These are phyloP conservation scores for Vimba vimba DNA, from an alignment of 2,113 vertebrate genomes.

Conservation along the genomic window DNA sequence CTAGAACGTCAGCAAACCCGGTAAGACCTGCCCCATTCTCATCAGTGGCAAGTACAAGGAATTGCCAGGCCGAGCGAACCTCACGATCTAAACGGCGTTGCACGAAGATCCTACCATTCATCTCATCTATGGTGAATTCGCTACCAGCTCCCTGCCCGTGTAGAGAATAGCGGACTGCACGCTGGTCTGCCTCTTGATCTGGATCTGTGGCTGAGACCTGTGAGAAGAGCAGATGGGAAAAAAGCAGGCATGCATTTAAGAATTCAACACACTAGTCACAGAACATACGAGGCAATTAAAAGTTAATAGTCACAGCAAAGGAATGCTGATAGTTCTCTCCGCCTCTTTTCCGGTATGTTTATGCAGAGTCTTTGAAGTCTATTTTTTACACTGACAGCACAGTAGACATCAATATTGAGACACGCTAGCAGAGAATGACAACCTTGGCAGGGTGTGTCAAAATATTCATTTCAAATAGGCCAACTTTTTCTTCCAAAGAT, in stretches of 20 bases:
- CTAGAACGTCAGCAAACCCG: conserved; percentile 86
- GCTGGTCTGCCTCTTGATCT: conserved; percentile 83
- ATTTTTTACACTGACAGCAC: conserved; percentile 59
- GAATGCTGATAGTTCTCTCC: conserved; percentile 57
- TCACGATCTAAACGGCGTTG: conserved; percentile 82
- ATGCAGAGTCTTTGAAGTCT: conserved; percentile 72
- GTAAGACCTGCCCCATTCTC: conserved; percentile 85
- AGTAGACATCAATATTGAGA: conserved; percentile 62
- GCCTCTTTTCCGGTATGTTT: conserved; percentile 68
- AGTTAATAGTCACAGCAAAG: conserved; percentile 67
- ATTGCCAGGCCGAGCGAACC: conserved; percentile 79
- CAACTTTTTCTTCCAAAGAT: conserved; percentile 52
- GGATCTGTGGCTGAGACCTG: conserved; percentile 88
- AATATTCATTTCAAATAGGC: conserved; percentile 69
- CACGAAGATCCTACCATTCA: conserved; percentile 78
- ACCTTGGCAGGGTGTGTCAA: conserved; percentile 57
- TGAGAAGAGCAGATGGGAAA: conserved; percentile 7
- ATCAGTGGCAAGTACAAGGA: conserved; percentile 86
- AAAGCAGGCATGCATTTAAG: conserved; percentile 9
- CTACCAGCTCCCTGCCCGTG: conserved; percentile 84
- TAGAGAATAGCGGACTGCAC: conserved; percentile 81
- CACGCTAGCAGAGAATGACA: conserved; percentile 61
- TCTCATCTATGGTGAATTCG: conserved; percentile 83
- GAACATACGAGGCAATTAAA: conserved; percentile 71
- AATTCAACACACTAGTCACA: conserved; percentile 66